Conservation (phyloP, 2,113 vertebrate genomes). For the Zosterops japonicus region DNA sequence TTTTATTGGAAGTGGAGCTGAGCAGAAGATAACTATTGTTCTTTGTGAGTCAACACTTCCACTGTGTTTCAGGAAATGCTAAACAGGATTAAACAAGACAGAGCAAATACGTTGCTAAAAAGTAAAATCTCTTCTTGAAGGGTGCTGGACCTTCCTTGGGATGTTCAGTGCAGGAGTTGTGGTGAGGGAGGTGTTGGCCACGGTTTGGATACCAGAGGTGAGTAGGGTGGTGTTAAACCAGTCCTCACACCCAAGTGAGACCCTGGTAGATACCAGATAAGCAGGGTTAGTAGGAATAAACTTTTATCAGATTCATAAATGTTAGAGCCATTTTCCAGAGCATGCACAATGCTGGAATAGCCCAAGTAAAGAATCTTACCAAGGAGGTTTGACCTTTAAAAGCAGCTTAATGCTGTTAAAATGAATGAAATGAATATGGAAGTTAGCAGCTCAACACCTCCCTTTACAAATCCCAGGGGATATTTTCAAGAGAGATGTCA, state of each 20-base stretch:
- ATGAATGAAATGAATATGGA: slow-evolving; percentile 27
- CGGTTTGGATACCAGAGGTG: not conserved
- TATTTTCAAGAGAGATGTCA: not conserved
- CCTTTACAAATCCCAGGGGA: not conserved
- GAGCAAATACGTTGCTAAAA: not conserved
- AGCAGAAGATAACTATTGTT: not conserved
- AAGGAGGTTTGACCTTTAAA: slow-evolving; percentile 6
- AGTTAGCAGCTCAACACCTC: slow-evolving; percentile 13
- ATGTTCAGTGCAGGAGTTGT: not conserved
- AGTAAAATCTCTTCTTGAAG: not conserved
- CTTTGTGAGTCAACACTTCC: not conserved
- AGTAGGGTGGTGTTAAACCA: not conserved
- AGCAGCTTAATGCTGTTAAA: slow-evolving; percentile 30
- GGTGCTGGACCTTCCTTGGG: not conserved
- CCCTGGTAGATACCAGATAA: not conserved
- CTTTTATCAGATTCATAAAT: not conserved
- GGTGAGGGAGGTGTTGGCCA: not conserved
- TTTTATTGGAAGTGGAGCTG: not conserved
- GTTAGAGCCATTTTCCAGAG: not conserved
- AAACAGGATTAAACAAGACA: not conserved
- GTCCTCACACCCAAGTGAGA: not conserved
- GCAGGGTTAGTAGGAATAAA: not conserved
- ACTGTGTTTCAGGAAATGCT: not conserved
- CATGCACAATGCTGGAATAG: not conserved
- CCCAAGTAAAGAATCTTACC: not conserved